phyloP scores from a whole-genome alignment of 2,113 vertebrate species.

The Ivindomyrus marchei region DNA sequence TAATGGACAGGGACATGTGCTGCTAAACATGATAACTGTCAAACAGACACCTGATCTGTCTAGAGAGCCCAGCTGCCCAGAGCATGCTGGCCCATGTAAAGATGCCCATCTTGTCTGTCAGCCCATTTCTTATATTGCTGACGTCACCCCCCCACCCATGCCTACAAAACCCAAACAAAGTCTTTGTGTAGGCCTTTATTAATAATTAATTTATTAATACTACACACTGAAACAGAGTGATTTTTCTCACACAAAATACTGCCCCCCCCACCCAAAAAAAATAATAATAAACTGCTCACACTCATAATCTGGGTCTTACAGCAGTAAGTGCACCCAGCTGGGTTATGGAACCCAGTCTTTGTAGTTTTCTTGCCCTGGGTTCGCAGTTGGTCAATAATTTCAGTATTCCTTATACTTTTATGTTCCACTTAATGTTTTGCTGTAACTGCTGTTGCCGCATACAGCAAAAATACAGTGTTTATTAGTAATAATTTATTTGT shows the following conservation, averaged over 20 bases:
- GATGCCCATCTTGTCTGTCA: not conserved
- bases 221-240: not conserved
- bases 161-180: not conserved
- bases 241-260: not conserved
- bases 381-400: not conserved
- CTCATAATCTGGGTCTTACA: not conserved
- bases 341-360: not conserved
- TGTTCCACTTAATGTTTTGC: not conserved
- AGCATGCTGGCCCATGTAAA: not conserved
- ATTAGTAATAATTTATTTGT: not conserved
- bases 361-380: not conserved
- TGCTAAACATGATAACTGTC: not conserved
- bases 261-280: too few species aligned
- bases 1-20: not conserved
- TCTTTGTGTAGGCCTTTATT: not conserved
- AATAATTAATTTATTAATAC: not conserved
- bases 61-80: not conserved
- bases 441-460: not conserved
- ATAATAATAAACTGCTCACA: not conserved
- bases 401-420: not conserved
- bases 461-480: not conserved
- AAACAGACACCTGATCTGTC: not conserved
- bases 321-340: not conserved
- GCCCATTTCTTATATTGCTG: not conserved
- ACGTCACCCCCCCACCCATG: not conserved